Base-by-base conservation (phyloP, 2,797 vertebrate genomes). In the Sebastes itinus region DNA sequence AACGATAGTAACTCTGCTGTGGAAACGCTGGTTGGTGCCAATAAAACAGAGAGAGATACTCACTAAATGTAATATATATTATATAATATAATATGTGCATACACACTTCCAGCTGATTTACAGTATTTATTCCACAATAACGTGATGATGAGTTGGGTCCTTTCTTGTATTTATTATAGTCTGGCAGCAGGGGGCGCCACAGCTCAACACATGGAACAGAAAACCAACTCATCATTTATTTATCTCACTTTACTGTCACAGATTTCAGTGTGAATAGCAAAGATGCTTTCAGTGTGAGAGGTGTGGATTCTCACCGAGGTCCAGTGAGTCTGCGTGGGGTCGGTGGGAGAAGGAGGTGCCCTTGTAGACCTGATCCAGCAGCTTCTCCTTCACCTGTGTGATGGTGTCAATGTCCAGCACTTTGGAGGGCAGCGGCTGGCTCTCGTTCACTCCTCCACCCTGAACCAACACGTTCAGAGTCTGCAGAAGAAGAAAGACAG, bases 301-400 rank as follows among this genome's bases (percentile, higher is more conserved):
- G 2, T 5, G 1, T 5, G 5, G n/a, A 49, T 27, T 78, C 97
- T 97, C 64, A 99, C 98, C 98, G 1, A 99, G 94, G 87, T 99
- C 98, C 78, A 99, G 92, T 1, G 97, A 96, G 81, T 98, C 96
- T 0, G 96, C 92, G 75, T 98, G 97, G 2, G 98, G 98, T 12
- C 98, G 95, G 85, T 98, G 96, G 85, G 97, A 97, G 84, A 97
- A 98, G 3, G 97, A 97, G 0, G 97, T 96, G 85, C 97, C 96
- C 90, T 99, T 99, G 84, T 97, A 99, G 77, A 98, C 96, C 93
- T 99, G 98, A 80, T 99, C 98, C 56, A 99, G 94, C 88, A 99
- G 97, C 92, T 99, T 99, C 93, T 99, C 98, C 88, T 99, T 99
- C 91, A 98, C 98, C 88, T 99, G 98, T 3, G 97, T 98, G 92